phyloP scores from a whole-genome alignment of 2,797 vertebrate species.

The Hippopotamyrus pictus region DNA sequence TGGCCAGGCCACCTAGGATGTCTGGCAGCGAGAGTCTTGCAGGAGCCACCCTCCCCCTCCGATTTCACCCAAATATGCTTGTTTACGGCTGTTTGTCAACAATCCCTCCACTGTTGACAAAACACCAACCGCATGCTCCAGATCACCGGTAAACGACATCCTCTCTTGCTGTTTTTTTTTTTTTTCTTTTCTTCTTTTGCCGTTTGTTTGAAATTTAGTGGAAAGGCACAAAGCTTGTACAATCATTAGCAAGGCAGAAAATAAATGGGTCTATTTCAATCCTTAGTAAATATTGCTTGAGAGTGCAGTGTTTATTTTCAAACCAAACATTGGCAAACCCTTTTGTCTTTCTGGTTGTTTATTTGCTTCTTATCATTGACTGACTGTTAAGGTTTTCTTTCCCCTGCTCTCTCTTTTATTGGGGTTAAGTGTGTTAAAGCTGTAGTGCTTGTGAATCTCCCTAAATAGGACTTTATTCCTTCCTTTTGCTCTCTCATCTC shows the following conservation, averaged over 20 bases:
- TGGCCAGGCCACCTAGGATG: slow-evolving; percentile 21
- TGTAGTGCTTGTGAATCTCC: not conserved
- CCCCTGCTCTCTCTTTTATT: not conserved
- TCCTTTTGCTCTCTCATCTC: not conserved
- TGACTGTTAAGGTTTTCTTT: not conserved
- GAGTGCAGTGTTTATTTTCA: not conserved
- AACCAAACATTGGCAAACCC: not conserved
- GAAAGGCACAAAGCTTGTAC: not conserved
- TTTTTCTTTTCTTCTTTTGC: not conserved
- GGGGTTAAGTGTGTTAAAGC: not conserved
- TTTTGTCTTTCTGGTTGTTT: not conserved
- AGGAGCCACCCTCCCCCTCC: slow-evolving; percentile 14
- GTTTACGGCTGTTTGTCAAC: slow-evolving; percentile 24
- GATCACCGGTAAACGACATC: not conserved
- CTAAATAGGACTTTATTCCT: not conserved
- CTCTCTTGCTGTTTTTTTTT: not conserved
- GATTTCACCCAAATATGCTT: slow-evolving; percentile 23
- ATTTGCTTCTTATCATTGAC: not conserved
- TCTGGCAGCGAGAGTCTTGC: slow-evolving; percentile 18
- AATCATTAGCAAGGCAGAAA: not conserved
- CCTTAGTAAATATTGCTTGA: not conserved
- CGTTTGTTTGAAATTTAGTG: not conserved
- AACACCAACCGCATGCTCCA: not conserved
- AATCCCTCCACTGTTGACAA: slow-evolving; percentile 15
- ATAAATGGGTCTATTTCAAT: not conserved